Evolutionary conservation across 2,797 vertebrate species (phyloP), one percentile per base, ranked within the genome.

Genomic region (Acipenser transmontanus): DNA sequence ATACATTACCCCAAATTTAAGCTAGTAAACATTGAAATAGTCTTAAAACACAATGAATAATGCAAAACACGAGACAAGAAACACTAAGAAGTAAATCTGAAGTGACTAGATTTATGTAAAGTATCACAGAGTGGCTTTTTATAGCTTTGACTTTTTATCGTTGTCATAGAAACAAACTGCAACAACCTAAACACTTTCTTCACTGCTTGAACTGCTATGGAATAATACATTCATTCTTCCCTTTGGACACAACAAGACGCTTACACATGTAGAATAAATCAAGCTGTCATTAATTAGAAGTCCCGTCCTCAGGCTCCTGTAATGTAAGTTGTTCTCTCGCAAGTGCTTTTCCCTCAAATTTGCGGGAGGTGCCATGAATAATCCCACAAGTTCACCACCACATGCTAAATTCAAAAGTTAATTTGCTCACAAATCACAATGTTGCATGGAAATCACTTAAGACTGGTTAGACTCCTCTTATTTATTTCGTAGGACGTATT

Each of bases 51-150:
- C 56, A 34, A 66, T 73, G 51, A 74, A 61, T 70, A 76, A 73
- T 72, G 59, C 66, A 73, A 60, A 61, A 34, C 68, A 52, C 65
- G 60, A 64, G 72, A 73, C 74, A 69, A 7, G 12, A 72, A 70
- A 73, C 73, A 54, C 66, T 66, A 59, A 71, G 72, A 74, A 76
- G 73, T 82, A 84, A 86, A 85, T 77, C 77, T 67, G 75, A 80
- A 81, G 75, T 83, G 82, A 84, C 82, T 82, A 70, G 71, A 82
- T 82, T 81, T 82, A 85, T 81, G 82, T 79, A 79, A 84, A 84
- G 68, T 80, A 83, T 81, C 73, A 74, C 76, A 76, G 64, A 68
- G 69, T 57, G 63, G 72, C 79, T 81, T 82, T 83, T 83, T 82
- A 78, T 83, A 83, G 80, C 75, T 78, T 66, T 63, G 56, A 54